Evolutionary conservation across 2,888 invertebrate species (phyloP), one percentile per base, ranked within the genome.

Genomic region (Nomada hirtipes): DNA sequence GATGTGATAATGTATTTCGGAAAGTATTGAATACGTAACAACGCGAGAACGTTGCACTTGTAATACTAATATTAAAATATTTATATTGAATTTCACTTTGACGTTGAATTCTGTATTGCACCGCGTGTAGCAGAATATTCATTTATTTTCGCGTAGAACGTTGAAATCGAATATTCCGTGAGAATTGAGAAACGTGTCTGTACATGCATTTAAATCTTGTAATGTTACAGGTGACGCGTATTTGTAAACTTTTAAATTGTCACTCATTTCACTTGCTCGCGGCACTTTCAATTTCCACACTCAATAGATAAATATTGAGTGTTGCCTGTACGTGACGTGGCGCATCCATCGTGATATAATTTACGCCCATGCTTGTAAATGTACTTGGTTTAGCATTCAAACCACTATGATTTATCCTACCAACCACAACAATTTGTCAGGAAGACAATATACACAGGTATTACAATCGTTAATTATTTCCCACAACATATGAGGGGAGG

Each of bases 261-360:
- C 79, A 55, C 50, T 75, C 72, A 61, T 50, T 59, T 50, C 11
- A 67, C 61, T 81, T 83, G 65, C 76, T 71, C 36, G 80, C 74
- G 78, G 80, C 74, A 82, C 79, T 71, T 79, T 82, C 81, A 77
- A 85, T 83, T 80, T 77, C 67, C 81, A 76, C 61, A 59, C 47
- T 67, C 64, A 76, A 78, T 77, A 55, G 76, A 73, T 72, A 80
- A 82, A 85, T 86, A 87, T 83, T 82, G 81, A 69, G 70, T 76
- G 86, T 72, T 84, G 76, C 76, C 88, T 91, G 89, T 83, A 85
- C 86, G 88, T 90, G 89, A 91, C 90, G 82, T 81, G 82, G 64
- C 86, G 78, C 79, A 89, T 89, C 82, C 82, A 80, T 59, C 82
- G 76, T 84, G 84, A 89, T 79, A 85, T 86, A 86, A 88, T 89